Evolutionary conservation across 2,113 vertebrate genomes (phyloP).

Genomic region (Sclerurus mexicanus): DNA sequence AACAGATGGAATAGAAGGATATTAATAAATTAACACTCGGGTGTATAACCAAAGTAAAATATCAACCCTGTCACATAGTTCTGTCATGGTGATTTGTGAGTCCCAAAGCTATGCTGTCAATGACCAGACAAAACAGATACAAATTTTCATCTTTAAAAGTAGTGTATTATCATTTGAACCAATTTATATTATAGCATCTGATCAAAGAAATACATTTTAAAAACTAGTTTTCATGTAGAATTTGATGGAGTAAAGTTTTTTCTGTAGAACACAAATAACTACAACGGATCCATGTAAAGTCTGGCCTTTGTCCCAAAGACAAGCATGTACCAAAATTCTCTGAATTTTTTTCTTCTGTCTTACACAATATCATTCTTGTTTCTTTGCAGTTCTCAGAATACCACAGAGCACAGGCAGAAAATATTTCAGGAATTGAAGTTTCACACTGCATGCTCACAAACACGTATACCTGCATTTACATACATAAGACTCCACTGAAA

Average conservation of each 20-base stretch:
- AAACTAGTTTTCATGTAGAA: background rate
- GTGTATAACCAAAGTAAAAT: background rate
- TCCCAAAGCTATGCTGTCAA: background rate
- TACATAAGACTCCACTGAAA: background rate
- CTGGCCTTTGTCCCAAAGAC: background rate
- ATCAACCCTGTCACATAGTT: background rate
- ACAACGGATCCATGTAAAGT: background rate
- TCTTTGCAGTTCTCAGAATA: background rate
- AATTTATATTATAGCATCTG: background rate
- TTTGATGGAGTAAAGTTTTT: background rate
- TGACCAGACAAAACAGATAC: background rate
- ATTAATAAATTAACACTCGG: slow-evolving; percentile 22
- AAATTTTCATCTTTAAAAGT: background rate
- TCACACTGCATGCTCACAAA: background rate
- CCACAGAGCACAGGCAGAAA: background rate
- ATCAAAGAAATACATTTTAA: background rate
- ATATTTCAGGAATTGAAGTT: background rate
- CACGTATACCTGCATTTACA: background rate
- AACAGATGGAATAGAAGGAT: slow-evolving; percentile 20
- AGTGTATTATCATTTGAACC: background rate
- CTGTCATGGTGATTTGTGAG: background rate
- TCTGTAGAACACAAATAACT: background rate
- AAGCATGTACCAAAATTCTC: background rate
- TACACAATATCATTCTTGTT: background rate
- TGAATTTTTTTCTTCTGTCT: background rate